Conservation (phyloP, 2,797 vertebrate species). For the Smutsia gigantea region DNA sequence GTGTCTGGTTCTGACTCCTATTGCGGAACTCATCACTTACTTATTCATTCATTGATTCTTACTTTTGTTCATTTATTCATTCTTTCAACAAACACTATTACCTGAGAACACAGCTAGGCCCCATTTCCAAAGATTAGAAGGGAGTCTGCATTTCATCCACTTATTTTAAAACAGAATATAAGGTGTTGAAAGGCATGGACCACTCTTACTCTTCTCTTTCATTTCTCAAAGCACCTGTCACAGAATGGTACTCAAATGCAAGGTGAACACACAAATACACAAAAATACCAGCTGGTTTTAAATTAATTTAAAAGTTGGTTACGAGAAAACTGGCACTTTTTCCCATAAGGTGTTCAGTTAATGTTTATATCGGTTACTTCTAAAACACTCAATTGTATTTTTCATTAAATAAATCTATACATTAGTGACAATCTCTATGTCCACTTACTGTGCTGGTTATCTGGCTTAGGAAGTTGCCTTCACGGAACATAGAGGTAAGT, state of each 20-base stretch:
- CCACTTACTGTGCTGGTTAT: not conserved
- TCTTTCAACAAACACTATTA: not conserved
- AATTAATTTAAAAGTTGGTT: not conserved
- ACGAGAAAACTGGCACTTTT: not conserved
- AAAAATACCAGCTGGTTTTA: not conserved
- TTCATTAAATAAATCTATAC: not conserved
- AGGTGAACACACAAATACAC: not conserved
- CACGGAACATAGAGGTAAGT: not conserved
- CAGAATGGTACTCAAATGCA: not conserved
- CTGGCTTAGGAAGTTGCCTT: not conserved
- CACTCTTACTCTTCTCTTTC: not conserved
- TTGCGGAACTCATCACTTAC: not conserved
- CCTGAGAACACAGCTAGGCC: not conserved
- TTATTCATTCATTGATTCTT: not conserved
- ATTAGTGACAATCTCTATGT: not conserved
- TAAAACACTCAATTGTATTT: not conserved
- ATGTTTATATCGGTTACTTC: not conserved
- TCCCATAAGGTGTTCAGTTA: not conserved
- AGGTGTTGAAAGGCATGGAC: not conserved
- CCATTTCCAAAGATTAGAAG: not conserved
- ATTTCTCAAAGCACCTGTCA: not conserved
- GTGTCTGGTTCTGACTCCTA: not conserved
- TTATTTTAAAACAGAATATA: not conserved
- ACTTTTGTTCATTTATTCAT: slow-evolving; percentile 5
- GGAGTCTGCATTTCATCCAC: not conserved